Evolutionary conservation across 2,797 vertebrate genomes (phyloP).

Genomic region (Crenichthys baileyi): DNA sequence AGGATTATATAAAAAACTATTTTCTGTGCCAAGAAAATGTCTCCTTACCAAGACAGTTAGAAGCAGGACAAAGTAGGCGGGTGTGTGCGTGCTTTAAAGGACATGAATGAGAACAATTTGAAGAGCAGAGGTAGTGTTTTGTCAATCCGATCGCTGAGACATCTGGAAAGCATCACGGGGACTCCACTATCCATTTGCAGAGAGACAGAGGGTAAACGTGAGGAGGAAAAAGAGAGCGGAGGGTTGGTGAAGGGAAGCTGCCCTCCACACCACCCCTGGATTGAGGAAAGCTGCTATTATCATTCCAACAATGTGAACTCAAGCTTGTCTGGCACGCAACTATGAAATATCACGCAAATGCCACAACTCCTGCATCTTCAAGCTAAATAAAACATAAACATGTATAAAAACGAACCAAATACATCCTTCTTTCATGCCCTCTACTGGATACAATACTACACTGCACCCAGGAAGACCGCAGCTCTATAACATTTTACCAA

Average conservation of each 20-base stretch:
- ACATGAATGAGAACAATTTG: slow-evolving; percentile 30
- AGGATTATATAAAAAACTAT: slow-evolving; percentile 63
- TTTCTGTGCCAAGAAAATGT: slow-evolving; percentile 68
- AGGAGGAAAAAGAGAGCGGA: slow-evolving; percentile 62
- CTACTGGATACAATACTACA: slow-evolving; percentile 63
- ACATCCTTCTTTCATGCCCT: slow-evolving; percentile 56
- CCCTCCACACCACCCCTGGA: slow-evolving; percentile 53
- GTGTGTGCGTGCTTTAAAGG: slow-evolving; percentile 14
- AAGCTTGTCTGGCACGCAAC: slow-evolving; percentile 79
- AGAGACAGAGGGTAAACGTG: slow-evolving; percentile 62
- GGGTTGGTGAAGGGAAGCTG: slow-evolving; percentile 59
- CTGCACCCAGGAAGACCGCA: slow-evolving; percentile 11
- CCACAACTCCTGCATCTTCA: slow-evolving; percentile 75
- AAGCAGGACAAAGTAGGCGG: slow-evolving; percentile 42
- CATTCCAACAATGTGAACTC: slow-evolving; percentile 84
- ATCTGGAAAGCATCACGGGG: slow-evolving; percentile 83
- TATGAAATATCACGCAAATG: slow-evolving; percentile 83
- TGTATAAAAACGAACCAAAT: slow-evolving; percentile 39
- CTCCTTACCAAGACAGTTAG: slow-evolving; percentile 71
- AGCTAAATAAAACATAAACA: slow-evolving; percentile 72
- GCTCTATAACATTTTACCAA: not conserved
- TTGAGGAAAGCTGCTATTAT: slow-evolving; percentile 81
- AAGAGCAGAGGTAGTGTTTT: slow-evolving; percentile 56
- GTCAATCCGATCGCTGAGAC: slow-evolving; percentile 62
- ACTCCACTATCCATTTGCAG: slow-evolving; percentile 75